Conservation (phyloP, 2,113 vertebrate species). For the Cavia porcellus region DNA sequence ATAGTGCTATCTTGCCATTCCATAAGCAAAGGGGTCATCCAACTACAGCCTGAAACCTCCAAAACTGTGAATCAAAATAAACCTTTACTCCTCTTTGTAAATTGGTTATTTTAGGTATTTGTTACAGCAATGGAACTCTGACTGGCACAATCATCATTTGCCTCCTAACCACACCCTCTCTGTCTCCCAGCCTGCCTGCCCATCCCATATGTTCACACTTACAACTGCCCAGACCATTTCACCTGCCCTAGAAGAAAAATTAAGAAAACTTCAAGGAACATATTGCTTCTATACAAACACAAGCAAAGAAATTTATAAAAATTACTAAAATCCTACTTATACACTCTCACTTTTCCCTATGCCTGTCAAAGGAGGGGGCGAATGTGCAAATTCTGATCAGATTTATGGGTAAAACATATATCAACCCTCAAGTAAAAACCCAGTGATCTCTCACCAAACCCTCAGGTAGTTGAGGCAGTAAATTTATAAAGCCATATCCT, state of each 20-base stretch:
- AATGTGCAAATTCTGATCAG: conserved; percentile 6
- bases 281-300: background rate
- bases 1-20: background rate
- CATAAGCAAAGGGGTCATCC: background rate
- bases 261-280: background rate
- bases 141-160: background rate
- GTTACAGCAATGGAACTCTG: background rate
- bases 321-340: background rate
- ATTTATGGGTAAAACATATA: background rate
- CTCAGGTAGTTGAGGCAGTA: background rate
- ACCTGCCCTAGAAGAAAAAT: conserved; percentile 29
- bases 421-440: background rate
- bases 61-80: background rate
- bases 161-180: background rate
- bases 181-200: background rate
- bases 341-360: rapidly evolving
- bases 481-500: background rate
- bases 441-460: background rate
- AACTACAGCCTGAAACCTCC: background rate
- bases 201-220: background rate
- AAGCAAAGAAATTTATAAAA: background rate
- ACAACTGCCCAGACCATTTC: background rate
- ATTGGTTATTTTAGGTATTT: background rate
- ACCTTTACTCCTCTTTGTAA: background rate
- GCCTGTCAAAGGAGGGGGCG: background rate